Evolutionary conservation across 2,113 vertebrate species (phyloP).

Genomic region (Thryonomys swinderianus): DNA sequence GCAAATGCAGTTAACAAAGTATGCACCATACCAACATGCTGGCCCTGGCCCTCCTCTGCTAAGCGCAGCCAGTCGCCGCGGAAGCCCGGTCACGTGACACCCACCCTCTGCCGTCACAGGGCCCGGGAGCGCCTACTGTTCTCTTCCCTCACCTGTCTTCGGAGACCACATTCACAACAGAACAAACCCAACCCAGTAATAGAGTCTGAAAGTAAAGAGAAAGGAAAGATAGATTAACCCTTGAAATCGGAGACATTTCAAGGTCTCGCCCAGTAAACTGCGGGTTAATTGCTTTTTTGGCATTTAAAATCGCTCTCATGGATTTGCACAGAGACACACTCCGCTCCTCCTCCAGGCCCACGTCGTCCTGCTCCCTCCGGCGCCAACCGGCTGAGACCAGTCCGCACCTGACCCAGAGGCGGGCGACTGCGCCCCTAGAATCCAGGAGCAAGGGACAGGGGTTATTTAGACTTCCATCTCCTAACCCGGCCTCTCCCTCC

Average conservation of each 20-base stretch:
- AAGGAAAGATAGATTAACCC: slow-evolving; percentile 71
- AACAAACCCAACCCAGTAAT: neutral
- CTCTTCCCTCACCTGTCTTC: neutral
- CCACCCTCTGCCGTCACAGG: neutral
- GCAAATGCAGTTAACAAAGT: neutral
- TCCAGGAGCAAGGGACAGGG: slow-evolving; percentile 50
- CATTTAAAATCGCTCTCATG: slow-evolving; percentile 71
- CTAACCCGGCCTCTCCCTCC: slow-evolving; percentile 38
- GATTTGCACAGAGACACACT: slow-evolving; percentile 46
- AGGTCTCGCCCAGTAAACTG: slow-evolving; percentile 79
- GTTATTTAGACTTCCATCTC: slow-evolving; percentile 60
- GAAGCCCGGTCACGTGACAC: neutral
- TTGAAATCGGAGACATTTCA: slow-evolving; percentile 80
- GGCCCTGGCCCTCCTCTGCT: neutral
- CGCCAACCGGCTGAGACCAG: slow-evolving; percentile 27
- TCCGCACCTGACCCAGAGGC: slow-evolving; percentile 72
- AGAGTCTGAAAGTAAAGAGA: slow-evolving; percentile 64
- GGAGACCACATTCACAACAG: slow-evolving; percentile 38
- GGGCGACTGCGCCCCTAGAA: slow-evolving; percentile 55
- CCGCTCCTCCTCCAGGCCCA: neutral
- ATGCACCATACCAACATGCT: neutral
- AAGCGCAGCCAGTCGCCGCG: accelerated
- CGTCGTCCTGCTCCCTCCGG: neutral
- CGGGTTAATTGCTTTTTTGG: slow-evolving; percentile 77
- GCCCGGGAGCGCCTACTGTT: neutral